A percentile compares a stretch with the other conserved stretches of the same genome.
phyloP scores from a whole-genome alignment of 2,888 invertebrate genomes.

The Chymomyza amoena region DNA sequence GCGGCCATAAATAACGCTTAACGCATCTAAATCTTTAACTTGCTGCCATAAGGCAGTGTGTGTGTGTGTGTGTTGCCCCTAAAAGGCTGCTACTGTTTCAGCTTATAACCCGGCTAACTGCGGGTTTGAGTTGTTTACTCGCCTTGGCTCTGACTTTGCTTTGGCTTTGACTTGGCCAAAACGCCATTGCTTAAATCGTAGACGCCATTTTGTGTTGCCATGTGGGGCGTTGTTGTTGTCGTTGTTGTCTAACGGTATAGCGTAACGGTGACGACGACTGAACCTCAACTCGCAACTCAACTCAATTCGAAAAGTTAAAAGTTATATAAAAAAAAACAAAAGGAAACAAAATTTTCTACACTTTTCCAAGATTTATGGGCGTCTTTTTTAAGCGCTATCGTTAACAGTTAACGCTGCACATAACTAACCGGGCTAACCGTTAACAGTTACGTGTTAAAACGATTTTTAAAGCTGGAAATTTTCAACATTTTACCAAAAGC shows the following conservation, averaged over 20 bases:
- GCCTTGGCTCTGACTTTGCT: neutral
- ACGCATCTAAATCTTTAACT: slow-evolving; percentile 72
- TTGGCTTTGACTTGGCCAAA: slow-evolving; percentile 36
- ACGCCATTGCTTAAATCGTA: slow-evolving; percentile 63
- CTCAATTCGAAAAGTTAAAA: slow-evolving; percentile 62
- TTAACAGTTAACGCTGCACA: slow-evolving; percentile 2
- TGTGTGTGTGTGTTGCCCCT: neutral
- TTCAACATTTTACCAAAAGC: slow-evolving; percentile 12
- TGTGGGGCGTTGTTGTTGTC: slow-evolving; percentile 15
- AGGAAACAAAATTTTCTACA: slow-evolving; percentile 20
- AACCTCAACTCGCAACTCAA: slow-evolving; percentile 15
- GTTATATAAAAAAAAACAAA: slow-evolving; percentile 61
- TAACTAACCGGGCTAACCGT: slow-evolving; percentile 7
- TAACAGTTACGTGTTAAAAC: slow-evolving; percentile 42
- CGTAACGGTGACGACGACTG: neutral
- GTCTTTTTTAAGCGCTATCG: neutral
- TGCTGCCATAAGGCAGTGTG: slow-evolving; percentile 35
- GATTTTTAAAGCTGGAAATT: slow-evolving; percentile 28
- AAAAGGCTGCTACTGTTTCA: neutral
- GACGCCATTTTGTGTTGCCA: slow-evolving; percentile 29
- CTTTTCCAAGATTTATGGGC: slow-evolving; percentile 46
- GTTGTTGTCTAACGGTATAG: slow-evolving; percentile 3
- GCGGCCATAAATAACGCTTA: slow-evolving; percentile 72
- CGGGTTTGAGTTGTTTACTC: slow-evolving; percentile 58
- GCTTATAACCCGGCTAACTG: neutral